Evolutionary conservation across 2,113 vertebrate species (phyloP), one percentile per base, ranked within the genome.

Genomic region (Anolis carolinensis): DNA sequence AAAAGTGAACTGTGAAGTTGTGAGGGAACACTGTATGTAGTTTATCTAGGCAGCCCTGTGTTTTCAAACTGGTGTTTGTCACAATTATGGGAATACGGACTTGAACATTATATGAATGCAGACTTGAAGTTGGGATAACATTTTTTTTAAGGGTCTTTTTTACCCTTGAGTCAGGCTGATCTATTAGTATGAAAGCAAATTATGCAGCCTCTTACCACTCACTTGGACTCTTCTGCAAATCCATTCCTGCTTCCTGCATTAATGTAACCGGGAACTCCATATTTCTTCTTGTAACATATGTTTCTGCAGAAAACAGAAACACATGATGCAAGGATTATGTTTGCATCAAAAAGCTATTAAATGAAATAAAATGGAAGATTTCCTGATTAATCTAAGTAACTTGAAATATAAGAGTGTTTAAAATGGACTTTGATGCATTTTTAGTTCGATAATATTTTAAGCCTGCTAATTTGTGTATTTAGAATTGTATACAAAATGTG

Each of bases 401-500:
- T 83, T 74, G 32, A 39, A 74, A 30, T 74, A 62, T 73, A 62
- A 36, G 7, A 30, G 30, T 30, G 27, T 71, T 82, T 55, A 71
- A 71, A 71, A 36, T 72, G 13, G 27, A 44, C 20, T 73, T 62
- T 39, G 14, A 30, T 86, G 25, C 18, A 80, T 86, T 63, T n/a
- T 73, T 63, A 80, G 52, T 59, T 44, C 13, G 16, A n/a, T 62
- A 44, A 18, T 79, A 68, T 59, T 72, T 79, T 85, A 79, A 79
- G 68, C 52, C 67, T 73, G 25, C 10, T 72, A 27, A 59, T 72
- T 72, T 18, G 11, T 48, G 34, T 79, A 73, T 80, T 72, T 79
- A 79, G 75, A 50, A n/a, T n/a, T 79, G 25, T 39, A 11, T 85
- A 72, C 76, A 79, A 72, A 85, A 71, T 62, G 30, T 9, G 18